Evolutionary conservation across 2,113 vertebrate species (phyloP).

Genomic region (Pipa parva): DNA sequence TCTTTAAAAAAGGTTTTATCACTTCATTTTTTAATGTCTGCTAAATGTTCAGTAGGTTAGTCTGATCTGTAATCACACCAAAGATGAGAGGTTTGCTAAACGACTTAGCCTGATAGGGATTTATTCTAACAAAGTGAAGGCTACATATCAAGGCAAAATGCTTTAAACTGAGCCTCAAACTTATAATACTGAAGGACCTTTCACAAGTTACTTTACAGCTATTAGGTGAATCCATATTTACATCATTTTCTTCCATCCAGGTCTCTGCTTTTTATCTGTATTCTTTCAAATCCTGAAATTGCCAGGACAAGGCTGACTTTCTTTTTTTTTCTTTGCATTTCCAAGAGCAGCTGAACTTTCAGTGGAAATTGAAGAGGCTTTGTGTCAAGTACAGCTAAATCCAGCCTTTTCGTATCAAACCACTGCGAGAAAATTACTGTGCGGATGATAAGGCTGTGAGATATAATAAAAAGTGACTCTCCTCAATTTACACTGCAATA

Average conservation of each 20-base stretch:
- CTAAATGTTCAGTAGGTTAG: no score
- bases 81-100: no score
- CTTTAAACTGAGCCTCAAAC: constrained; percentile 52
- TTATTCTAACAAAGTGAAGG: constrained; percentile 59
- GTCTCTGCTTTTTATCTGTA: constrained; percentile 86
- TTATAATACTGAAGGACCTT: constrained; percentile 53
- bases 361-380: constrained; percentile 99
- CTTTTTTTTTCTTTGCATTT: constrained; percentile 65
- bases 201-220: constrained; percentile 55
- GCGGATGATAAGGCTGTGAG: constrained; percentile 96
- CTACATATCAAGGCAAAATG: constrained; percentile 53
- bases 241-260: constrained; percentile 70
- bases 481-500: constrained; percentile 99
- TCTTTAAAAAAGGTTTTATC: no score
- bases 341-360: constrained; percentile 86
- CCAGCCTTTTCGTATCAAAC: constrained; percentile 98
- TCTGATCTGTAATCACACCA: no score
- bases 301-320: constrained; percentile 74
- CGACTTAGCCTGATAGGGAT: constrained; percentile 63
- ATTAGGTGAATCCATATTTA: constrained; percentile 62
- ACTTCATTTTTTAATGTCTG: no score
- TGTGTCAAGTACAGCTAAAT: constrained; percentile 99
- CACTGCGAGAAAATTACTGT: constrained; percentile 97
- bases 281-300: constrained; percentile 97
- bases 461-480: constrained; percentile 99